Base-by-base conservation (phyloP, 1,140 invertebrate species). In the Doryteuthis pealeii region DNA sequence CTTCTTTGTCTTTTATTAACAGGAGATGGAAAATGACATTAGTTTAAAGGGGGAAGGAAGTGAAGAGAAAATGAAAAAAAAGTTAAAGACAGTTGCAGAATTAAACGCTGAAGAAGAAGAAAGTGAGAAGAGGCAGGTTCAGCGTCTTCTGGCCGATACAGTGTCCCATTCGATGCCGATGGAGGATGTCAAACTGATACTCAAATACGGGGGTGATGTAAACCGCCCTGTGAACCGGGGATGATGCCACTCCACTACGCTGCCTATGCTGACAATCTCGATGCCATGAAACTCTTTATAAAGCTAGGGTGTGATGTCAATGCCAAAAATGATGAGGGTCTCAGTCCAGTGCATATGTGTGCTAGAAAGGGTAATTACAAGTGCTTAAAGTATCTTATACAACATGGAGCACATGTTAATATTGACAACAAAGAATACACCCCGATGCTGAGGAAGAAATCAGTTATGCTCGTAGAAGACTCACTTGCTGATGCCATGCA, bases 191-290 rank as follows among this genome's bases (percentile, higher is more conserved):
- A 65, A 74, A 33, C 69, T 80, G 6, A 77, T 85, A 10, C 58
- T 86, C 6, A 74, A 72, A 67, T 82, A 80, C 70, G 85, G 85
- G 1, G 82, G 72, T 6, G 74, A 85, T 40, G 81, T 85, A 10
- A 90, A 90, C 75, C 87, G 86, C 43, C 81, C 87, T 15, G 89
- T 91, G 5, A 89, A 85, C 74, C 80, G 83, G 86, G 95, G 95
- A 88, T 97, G 35, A 91, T 92, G 69, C 95, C 95, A 0, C 87
- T 97, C 22, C 95, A 97, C 86, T 97, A 97, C 86, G 95, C 95
- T 0, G 93, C 95, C 66, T 96, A 94, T 92, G 93, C 95, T 82
- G 88, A 91, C 22, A 93, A 96, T 86, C 89, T 91, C 43, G 94
- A 95, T 81, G 94, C 94, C 0, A 93, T 93, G 0, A 73, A 75